Evolutionary conservation across 2,888 invertebrate species (phyloP).

Genomic region (Brachyptera risi): DNA sequence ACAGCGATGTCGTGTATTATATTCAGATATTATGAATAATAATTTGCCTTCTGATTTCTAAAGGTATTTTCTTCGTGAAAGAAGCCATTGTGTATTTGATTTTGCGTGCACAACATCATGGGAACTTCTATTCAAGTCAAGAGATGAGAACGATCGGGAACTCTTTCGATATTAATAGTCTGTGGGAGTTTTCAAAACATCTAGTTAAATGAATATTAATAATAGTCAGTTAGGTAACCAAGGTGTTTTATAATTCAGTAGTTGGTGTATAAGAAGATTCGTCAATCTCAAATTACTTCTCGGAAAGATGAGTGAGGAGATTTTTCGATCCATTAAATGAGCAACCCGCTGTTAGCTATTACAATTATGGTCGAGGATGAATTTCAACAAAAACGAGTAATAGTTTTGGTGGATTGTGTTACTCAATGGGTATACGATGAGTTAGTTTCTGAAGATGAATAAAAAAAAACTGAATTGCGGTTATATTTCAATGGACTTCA

Average conservation of each 20-base stretch:
- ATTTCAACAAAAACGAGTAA: slow-evolving; percentile 5
- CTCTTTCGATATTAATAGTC: too few relatives aligned
- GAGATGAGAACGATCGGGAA: too few relatives aligned
- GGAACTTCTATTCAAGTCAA: neutral
- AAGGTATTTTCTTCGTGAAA: neutral
- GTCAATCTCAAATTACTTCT: slow-evolving; percentile 9
- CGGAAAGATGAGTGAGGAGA: neutral
- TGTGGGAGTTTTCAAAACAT: too few relatives aligned
- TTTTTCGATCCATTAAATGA: too few relatives aligned
- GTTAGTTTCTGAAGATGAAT: too few relatives aligned
- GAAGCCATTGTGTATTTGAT: neutral
- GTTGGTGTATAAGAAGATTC: neutral
- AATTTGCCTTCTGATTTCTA: neutral
- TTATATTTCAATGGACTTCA: too few relatives aligned
- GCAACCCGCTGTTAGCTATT: too few relatives aligned
- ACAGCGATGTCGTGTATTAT: neutral
- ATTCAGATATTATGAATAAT: neutral
- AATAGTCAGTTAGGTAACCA: too few relatives aligned
- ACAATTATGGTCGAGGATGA: neutral
- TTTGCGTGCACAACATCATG: slow-evolving; percentile 1
- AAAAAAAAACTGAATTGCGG: too few relatives aligned
- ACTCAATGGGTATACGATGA: too few relatives aligned
- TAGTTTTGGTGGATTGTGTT: neutral
- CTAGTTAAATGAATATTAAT: slow-evolving; percentile 3
- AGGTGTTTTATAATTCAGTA: slow-evolving; percentile 6